Conservation (phyloP, 2,797 vertebrate genomes). For the Megaceryle alcyon region DNA sequence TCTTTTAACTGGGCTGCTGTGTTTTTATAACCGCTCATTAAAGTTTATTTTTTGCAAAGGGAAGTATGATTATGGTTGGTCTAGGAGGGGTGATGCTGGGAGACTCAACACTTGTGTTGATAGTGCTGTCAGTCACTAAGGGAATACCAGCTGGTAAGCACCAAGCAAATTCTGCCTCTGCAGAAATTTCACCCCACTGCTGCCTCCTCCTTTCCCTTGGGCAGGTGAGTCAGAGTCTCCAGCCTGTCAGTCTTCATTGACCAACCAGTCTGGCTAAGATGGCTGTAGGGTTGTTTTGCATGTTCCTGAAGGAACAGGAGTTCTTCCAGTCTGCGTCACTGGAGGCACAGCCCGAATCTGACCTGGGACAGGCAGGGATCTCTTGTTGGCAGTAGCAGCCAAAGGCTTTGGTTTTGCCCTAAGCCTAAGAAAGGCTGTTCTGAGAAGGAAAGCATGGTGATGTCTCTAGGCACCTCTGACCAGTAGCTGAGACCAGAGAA, state of each 20-base stretch:
- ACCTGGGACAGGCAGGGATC: not conserved
- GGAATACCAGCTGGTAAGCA: not conserved
- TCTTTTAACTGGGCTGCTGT: not conserved
- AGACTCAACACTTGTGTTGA: not conserved
- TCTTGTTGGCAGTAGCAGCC: not conserved
- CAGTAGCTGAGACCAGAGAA: not conserved
- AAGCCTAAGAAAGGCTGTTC: not conserved
- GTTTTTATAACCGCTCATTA: not conserved
- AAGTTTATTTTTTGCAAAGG: not conserved
- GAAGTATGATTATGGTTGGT: not conserved
- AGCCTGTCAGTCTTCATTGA: not conserved
- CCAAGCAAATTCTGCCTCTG: not conserved
- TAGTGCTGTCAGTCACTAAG: not conserved
- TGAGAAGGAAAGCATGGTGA: not conserved
- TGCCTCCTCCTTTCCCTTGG: not conserved
- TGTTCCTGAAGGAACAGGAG: not conserved
- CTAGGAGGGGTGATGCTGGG: not conserved
- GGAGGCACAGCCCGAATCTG: not conserved
- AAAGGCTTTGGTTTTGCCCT: not conserved
- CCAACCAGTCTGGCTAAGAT: not conserved
- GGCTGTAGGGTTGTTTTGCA: not conserved
- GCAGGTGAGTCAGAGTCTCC: not conserved
- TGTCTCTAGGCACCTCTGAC: not conserved
- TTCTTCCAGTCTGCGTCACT: not conserved
- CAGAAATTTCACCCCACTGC: rapidly evolving